phyloP scores from a whole-genome alignment of 2,888 invertebrate genomes.

The Copidosoma aretas region DNA sequence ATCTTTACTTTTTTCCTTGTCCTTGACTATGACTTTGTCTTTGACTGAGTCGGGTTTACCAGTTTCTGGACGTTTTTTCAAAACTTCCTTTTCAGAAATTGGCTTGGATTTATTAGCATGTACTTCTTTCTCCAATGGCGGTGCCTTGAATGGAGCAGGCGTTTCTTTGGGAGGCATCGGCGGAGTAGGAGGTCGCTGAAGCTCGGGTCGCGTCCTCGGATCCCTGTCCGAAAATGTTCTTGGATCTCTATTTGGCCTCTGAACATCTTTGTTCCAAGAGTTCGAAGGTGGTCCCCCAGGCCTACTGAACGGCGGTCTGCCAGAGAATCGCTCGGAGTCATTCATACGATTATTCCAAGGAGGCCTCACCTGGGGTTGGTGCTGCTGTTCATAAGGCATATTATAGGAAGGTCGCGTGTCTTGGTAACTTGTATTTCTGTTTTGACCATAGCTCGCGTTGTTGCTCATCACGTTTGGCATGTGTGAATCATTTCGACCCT shows the following conservation, averaged over 20 bases:
- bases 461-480: slow-evolving; percentile 27
- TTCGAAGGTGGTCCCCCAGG: slow-evolving; percentile 12
- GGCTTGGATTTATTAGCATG: slow-evolving; percentile 34
- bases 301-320: slow-evolving; percentile 12
- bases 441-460: slow-evolving; percentile 9
- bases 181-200: slow-evolving; percentile 1
- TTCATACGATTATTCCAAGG: slow-evolving; percentile 19
- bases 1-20: slow-evolving; percentile 11
- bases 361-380: slow-evolving; percentile 13
- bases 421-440: slow-evolving; percentile 13
- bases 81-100: slow-evolving; percentile 23
- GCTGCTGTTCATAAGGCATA: slow-evolving; percentile 23
- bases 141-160: slow-evolving; percentile 5
- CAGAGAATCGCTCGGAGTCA: slow-evolving; percentile 3
- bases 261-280: slow-evolving; percentile 32
- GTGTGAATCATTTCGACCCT: slow-evolving; percentile 22
- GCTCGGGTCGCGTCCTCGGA: slow-evolving; percentile 15
- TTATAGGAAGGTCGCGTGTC: slow-evolving; percentile 22
- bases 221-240: slow-evolving; percentile 13
- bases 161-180: slow-evolving; percentile 13
- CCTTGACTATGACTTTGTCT: not conserved
- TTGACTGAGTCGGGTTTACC: slow-evolving; percentile 12
- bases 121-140: slow-evolving; percentile 30
- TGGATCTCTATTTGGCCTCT: slow-evolving; percentile 35
- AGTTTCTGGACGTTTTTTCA: slow-evolving; percentile 16